These are phyloP conservation scores for Halocynthia roretzi DNA, from an alignment of 23 tunicate species.

Conservation along the genomic window DNA sequence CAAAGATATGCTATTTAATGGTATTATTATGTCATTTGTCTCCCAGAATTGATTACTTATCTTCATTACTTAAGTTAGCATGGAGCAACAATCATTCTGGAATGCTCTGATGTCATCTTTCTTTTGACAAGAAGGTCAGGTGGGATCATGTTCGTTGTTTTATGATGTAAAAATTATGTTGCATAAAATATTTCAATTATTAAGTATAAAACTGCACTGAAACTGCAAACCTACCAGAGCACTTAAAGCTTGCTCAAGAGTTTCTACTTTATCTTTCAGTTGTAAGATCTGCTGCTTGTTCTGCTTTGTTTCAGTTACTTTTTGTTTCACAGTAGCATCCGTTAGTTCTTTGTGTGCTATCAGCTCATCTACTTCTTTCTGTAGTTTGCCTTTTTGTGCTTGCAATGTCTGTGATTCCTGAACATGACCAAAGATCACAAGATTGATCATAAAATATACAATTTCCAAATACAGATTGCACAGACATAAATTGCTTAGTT, in stretches of 20 bases:
- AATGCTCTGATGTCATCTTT: too few species aligned
- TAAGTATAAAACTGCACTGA: background rate
- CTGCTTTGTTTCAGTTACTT: slow-evolving; percentile 79
- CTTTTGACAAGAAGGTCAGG: too few species aligned
- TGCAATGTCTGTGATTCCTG: slow-evolving; percentile 58
- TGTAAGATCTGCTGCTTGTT: slow-evolving; percentile 64
- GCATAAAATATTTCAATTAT: background rate
- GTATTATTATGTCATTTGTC: too few species aligned
- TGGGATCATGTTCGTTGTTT: background rate
- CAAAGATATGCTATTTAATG: too few species aligned
- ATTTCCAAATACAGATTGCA: too few species aligned
- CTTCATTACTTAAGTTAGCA: too few species aligned
- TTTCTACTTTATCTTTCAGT: slow-evolving; percentile 44
- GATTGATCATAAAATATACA: too few species aligned
- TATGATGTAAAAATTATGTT: background rate
- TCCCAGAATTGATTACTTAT: too few species aligned
- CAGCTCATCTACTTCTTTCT: slow-evolving; percentile 39
- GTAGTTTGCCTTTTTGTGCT: slow-evolving; percentile 36
- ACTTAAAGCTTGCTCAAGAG: slow-evolving; percentile 51
- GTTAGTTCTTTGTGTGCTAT: slow-evolving; percentile 49
- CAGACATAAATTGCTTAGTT: too few species aligned
- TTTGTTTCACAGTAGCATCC: slow-evolving; percentile 66
- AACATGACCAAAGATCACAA: too few species aligned
- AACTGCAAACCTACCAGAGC: slow-evolving; percentile 34
- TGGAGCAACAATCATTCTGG: too few species aligned